Evolutionary conservation across 2,113 vertebrate genomes (phyloP).

Genomic region (Eudyptes chrysolophus): DNA sequence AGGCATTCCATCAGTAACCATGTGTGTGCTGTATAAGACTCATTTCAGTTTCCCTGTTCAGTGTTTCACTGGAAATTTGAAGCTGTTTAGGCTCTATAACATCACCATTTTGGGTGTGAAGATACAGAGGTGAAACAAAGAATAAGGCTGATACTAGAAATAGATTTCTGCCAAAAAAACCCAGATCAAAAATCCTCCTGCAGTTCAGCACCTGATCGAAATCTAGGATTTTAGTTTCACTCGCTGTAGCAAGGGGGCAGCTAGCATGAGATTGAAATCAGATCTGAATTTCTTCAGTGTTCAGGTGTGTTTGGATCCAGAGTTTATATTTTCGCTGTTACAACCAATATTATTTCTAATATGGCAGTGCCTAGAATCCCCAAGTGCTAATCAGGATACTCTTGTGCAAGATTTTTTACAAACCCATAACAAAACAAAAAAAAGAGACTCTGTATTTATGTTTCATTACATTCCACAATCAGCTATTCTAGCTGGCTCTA

Average conservation of each 20-base stretch:
- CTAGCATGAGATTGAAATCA: not conserved
- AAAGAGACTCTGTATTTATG: not conserved
- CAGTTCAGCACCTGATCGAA: not conserved
- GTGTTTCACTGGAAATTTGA: not conserved
- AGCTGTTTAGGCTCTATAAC: not conserved
- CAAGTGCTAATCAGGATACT: not conserved
- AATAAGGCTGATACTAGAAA: not conserved
- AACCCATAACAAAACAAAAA: not conserved
- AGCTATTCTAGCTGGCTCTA: not conserved
- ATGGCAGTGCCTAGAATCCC: not conserved
- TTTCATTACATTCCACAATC: not conserved
- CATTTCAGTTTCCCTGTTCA: rapidly evolving
- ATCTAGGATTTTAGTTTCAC: not conserved
- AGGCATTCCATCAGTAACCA: not conserved
- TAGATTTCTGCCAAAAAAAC: not conserved
- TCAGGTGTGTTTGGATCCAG: not conserved
- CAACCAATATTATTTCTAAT: not conserved
- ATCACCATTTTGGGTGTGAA: not conserved
- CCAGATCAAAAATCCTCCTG: not conserved
- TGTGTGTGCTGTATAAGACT: rapidly evolving
- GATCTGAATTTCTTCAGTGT: not conserved
- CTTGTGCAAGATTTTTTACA: not conserved
- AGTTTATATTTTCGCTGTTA: not conserved
- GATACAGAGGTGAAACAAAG: not conserved
- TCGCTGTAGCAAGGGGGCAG: not conserved